phyloP scores from a whole-genome alignment of 1,140 invertebrate genomes.

The Rhyzopertha dominica region DNA sequence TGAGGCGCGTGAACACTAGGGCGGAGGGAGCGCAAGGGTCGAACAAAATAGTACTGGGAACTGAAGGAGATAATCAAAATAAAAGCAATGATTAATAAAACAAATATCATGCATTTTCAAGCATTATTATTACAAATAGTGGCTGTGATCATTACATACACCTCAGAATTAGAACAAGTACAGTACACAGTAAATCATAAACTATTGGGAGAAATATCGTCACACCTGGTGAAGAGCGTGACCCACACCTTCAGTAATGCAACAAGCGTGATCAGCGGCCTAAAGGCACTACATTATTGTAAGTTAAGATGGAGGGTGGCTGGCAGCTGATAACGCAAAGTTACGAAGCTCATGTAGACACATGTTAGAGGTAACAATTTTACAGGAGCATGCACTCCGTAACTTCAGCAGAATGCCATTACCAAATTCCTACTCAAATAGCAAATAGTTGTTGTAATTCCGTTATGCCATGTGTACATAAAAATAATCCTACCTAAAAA shows the following conservation, averaged over 20 bases:
- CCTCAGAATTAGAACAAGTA: constrained; percentile 52
- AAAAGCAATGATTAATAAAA: constrained; percentile 75
- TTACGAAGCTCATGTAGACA: constrained; percentile 9
- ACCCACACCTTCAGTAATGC: constrained; percentile 40
- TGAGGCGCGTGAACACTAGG: too few relatives aligned
- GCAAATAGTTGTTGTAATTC: neutral
- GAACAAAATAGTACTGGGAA: too few relatives aligned
- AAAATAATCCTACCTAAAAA: constrained; percentile 42
- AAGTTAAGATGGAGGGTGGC: constrained; percentile 37
- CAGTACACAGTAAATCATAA: constrained; percentile 54
- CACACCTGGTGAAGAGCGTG: constrained; percentile 38
- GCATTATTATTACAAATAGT: constrained; percentile 81
- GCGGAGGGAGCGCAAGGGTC: constrained; percentile 3
- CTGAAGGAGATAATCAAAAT: constrained; percentile 52
- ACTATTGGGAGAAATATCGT: constrained; percentile 32
- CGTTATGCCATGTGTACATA: constrained; percentile 33
- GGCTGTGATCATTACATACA: constrained; percentile 52
- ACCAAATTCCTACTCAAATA: constrained; percentile 1
- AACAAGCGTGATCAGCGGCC: constrained; percentile 44
- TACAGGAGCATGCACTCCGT: constrained; percentile 1
- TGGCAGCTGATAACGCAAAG: constrained; percentile 43
- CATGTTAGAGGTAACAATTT: constrained; percentile 9
- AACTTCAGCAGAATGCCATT: constrained; percentile 7
- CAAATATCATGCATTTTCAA: constrained; percentile 82
- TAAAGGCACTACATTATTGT: constrained; percentile 45